Evolutionary conservation across 2,113 vertebrate genomes (phyloP), one percentile per base, ranked within the genome.

Genomic region (Ranitomeya imitator): DNA sequence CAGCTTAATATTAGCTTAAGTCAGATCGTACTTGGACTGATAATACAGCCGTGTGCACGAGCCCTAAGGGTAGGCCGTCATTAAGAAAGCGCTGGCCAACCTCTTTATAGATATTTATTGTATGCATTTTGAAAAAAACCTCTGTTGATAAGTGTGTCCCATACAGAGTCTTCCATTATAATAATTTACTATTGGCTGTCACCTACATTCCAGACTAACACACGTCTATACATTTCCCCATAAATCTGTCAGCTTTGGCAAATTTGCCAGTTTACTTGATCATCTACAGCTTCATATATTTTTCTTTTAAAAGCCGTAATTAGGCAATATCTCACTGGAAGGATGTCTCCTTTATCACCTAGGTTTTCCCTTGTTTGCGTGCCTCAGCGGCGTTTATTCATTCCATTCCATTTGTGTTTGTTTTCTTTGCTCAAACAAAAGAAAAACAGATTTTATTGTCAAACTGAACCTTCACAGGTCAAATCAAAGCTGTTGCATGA

Each of bases 391-490:
- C 51, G 19, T 52, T 45, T 19, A 69, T 54, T 67, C 21, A 54
- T 19, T 45, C 81, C 12, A 54, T 67, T 69, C 52, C 60, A 21
- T 16, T 69, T 23, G 45, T 55, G 14, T 69, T 55, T 84, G 63
- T 26, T 21, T 55, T 71, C 51, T 71, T 84, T 71, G n/a, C 15
- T 54, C n/a, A 55, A 4, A 71, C 51, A 71, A 55, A 83, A 61
- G 65, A 83, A 15, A 71, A 18, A n/a, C 14, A 12, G 45, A 55
- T 69, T 69, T 84, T 84, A 69, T 84, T 55, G 23, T 31, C n/a
- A 55, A 84, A 51, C 63, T 55, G 51, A 69, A 84, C 63, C 65
- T 19, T 19, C 55, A 55, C 63, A 84, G 82, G 65, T 71, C 51
- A 84, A 4, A 71, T 52, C 5, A 12, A 71, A 12, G 19, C 60